phyloP scores from a whole-genome alignment of 1,140 invertebrate species.

The Trachymyrmex septentrionalis region DNA sequence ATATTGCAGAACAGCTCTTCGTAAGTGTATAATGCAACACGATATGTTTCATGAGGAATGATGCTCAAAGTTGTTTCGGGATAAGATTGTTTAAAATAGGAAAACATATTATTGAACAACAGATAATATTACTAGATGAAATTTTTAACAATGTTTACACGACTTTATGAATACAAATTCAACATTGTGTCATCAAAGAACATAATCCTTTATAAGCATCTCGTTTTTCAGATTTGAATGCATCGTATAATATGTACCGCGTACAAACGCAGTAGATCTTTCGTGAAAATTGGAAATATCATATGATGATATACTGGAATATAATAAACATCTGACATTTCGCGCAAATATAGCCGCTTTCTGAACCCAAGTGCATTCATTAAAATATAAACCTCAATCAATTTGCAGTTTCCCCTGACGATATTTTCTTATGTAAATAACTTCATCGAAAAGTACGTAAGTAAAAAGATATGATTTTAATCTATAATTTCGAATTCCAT shows the following conservation, averaged over 20 bases:
- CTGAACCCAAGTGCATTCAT: not conserved
- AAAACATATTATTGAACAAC: not conserved
- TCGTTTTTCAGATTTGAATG: conserved; percentile 9
- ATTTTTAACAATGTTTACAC: not conserved
- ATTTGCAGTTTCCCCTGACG: not conserved
- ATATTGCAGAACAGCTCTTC: not conserved
- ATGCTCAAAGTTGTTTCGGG: conserved; percentile 6
- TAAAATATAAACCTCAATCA: conserved; percentile 18
- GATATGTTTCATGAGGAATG: conserved; percentile 39
- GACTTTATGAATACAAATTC: conserved; percentile 17
- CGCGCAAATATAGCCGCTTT: not conserved
- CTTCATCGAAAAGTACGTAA: not conserved
- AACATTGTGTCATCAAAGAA: not conserved
- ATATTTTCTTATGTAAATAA: conserved; percentile 15
- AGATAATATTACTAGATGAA: not conserved
- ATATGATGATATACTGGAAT: conserved; percentile 3
- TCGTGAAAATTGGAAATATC: conserved; percentile 19
- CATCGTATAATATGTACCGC: not conserved
- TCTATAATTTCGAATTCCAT: not conserved
- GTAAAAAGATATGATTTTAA: not conserved
- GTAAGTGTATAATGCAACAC: not conserved
- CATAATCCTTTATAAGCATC: not conserved
- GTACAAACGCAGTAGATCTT: not conserved
- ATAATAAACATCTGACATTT: not conserved
- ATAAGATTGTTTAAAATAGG: conserved; percentile 15